Evolutionary conservation across 2,888 invertebrate genomes (phyloP), one percentile per base, ranked within the genome.

Genomic region (Acanthococcus lagerstroemiae): DNA sequence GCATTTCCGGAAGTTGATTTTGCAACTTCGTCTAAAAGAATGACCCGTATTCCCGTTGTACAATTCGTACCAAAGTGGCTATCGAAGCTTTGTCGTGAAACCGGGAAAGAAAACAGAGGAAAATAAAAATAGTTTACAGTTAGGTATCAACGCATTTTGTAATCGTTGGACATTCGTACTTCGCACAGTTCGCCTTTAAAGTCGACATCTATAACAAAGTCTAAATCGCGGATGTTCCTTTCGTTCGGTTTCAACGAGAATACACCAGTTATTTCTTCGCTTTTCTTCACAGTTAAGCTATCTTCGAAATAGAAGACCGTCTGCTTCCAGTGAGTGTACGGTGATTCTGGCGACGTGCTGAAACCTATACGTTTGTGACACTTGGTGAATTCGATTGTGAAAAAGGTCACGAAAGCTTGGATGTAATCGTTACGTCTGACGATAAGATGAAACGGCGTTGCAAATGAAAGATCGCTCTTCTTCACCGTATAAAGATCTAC

Each of bases 311-410:
- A 99, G 80, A 99, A 99, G 58, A 99, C 97, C 6, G 90, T 91
- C 78, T 96, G 95, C 77, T 99, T 99, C 99, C 99, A 99, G 78
- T 99, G 99, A 22, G 99, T 99, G 78, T 99, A 97, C 27, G 91
- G 90, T 1, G 93, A 89, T 76, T 97, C 97, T 0, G 99, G 99
- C 0, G 94, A 94, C 67, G 99, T 99, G 74, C 95, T 96, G 79
- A 99, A 99, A 24, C 97, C 96, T 70, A 94, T 90, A 66, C 94
- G 84, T 80, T 96, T 99, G 82, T 99, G 99, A 73, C 95, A 99
- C 81, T 96, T 95, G 44, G 95, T 94, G 81, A 99, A 99, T 79
- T 99, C 97, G 72, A 99, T 95, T 74, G 93, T 97, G 80, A 99
- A 99, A 80, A 93, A 99, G 22, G 97, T 95, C 71, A 99, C 97